These are phyloP conservation scores for Apeltes quadracus DNA, from an alignment of 2,113 vertebrate genomes.

Conservation along the genomic window DNA sequence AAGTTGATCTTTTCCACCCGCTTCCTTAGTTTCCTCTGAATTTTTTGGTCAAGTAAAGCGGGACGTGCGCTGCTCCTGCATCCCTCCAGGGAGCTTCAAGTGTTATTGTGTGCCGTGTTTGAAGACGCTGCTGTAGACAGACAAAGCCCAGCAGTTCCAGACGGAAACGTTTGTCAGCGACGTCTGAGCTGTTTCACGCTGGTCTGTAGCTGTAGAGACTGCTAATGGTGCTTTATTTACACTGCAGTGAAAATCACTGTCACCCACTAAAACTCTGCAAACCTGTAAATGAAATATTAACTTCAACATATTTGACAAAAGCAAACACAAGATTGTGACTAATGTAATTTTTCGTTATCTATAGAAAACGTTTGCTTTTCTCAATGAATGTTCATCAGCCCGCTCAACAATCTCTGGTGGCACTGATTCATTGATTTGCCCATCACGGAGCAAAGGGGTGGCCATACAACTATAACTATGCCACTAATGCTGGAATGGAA, in stretches of 20 bases:
- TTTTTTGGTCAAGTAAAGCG: not conserved
- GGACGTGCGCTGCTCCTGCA: not conserved
- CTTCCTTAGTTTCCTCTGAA: not conserved
- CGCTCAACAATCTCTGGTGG: no score
- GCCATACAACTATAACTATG: no score
- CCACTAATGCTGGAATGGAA: no score
- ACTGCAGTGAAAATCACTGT: no score
- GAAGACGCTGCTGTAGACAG: not conserved
- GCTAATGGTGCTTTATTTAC: no score
- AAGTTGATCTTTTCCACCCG: not conserved
- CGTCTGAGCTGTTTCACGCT: slow-evolving; percentile 6
- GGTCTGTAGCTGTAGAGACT: not conserved
- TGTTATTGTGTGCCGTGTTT: not conserved
- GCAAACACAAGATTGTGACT: not conserved
- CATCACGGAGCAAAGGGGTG: no score
- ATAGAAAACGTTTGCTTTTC: not conserved
- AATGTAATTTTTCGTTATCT: no score
- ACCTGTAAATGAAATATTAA: no score
- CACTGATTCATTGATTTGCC: no score
- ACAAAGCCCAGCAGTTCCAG: not conserved
- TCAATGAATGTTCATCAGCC: not conserved
- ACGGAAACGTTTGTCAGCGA: not conserved
- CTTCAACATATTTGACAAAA: no score
- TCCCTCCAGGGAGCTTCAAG: not conserved
- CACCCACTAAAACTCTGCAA: no score